These are phyloP conservation scores for Colossoma macropomum DNA, from an alignment of 2,113 vertebrate species.

Conservation along the genomic window DNA sequence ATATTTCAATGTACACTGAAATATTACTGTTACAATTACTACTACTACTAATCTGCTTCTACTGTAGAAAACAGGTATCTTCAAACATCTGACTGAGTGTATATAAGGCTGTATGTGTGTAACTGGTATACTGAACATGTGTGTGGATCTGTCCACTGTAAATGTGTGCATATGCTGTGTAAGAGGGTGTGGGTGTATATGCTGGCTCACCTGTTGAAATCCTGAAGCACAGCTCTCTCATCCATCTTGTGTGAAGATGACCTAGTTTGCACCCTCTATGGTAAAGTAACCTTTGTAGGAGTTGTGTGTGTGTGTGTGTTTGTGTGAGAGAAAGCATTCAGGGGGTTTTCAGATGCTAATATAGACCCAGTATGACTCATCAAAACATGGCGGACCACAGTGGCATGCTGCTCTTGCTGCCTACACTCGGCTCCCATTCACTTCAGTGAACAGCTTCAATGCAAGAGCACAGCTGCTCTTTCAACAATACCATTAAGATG, in stretches of 20 bases:
- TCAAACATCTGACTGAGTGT: not conserved
- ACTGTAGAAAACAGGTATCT: no score
- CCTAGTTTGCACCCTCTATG: slow-evolving; percentile 42
- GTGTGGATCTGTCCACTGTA: slow-evolving; percentile 2
- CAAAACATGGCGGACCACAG: slow-evolving; percentile 55
- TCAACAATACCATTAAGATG: slow-evolving; percentile 10
- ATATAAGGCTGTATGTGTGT: not conserved
- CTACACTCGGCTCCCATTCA: slow-evolving; percentile 39
- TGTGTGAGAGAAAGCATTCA: slow-evolving; percentile 39
- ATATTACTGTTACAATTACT: no score
- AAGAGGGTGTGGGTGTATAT: not conserved
- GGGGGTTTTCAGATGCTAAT: slow-evolving; percentile 59
- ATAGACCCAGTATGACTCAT: slow-evolving; percentile 56
- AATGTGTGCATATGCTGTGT: not conserved
- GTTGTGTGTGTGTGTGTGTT: slow-evolving; percentile 47
- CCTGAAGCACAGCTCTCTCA: slow-evolving; percentile 4
- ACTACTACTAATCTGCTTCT: no score
- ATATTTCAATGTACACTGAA: no score
- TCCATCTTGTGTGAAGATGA: slow-evolving; percentile 35
- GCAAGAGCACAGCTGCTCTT: slow-evolving; percentile 21
- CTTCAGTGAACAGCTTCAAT: slow-evolving; percentile 34
- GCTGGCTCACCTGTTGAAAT: slow-evolving; percentile 3
- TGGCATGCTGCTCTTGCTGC: slow-evolving; percentile 45
- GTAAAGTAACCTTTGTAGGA: slow-evolving; percentile 49
- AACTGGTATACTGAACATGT: not conserved